phyloP scores from a whole-genome alignment of 2,888 invertebrate species.

The Caradrina kadenii region DNA sequence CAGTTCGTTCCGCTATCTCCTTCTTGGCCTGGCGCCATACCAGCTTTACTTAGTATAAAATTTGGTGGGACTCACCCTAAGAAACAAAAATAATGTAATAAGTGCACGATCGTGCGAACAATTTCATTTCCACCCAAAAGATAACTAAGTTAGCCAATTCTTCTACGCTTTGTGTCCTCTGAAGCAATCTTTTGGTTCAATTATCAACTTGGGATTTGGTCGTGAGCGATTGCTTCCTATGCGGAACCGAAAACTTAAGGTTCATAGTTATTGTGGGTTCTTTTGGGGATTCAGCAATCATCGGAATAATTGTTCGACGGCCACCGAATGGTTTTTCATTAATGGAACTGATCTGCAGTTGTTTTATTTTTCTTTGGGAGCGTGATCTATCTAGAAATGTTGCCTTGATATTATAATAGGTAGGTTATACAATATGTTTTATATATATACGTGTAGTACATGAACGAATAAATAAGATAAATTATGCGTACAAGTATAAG shows the following conservation, averaged over 20 bases:
- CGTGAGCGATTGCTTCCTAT: conserved; percentile 20
- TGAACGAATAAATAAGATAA: too few species aligned
- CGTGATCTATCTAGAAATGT: too few species aligned
- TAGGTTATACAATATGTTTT: too few species aligned
- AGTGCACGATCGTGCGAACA: neutral
- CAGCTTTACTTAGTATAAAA: neutral
- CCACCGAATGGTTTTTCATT: neutral
- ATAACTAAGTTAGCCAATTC: neutral
- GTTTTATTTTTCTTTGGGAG: neutral
- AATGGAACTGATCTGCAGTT: conserved; percentile 4
- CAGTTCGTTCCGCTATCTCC: too few species aligned
- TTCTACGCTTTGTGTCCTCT: neutral
- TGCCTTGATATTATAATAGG: too few species aligned
- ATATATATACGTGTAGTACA: too few species aligned
- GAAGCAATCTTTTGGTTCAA: conserved; percentile 21
- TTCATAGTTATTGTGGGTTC: conserved; percentile 14
- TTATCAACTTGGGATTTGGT: conserved; percentile 15
- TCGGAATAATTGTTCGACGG: neutral
- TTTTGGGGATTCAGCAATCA: conserved; percentile 5
- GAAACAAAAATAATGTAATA: neutral
- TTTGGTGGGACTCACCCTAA: neutral
- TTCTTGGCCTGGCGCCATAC: too few species aligned
- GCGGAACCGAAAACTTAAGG: conserved; percentile 15
- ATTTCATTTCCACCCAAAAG: neutral
- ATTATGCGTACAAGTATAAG: too few species aligned